Percentiles rank a stretch among this genome's conserved stretches.
These are phyloP conservation scores for Rhinoderma darwinii DNA, from an alignment of 2,113 vertebrate genomes.

Conservation along the genomic window DNA sequence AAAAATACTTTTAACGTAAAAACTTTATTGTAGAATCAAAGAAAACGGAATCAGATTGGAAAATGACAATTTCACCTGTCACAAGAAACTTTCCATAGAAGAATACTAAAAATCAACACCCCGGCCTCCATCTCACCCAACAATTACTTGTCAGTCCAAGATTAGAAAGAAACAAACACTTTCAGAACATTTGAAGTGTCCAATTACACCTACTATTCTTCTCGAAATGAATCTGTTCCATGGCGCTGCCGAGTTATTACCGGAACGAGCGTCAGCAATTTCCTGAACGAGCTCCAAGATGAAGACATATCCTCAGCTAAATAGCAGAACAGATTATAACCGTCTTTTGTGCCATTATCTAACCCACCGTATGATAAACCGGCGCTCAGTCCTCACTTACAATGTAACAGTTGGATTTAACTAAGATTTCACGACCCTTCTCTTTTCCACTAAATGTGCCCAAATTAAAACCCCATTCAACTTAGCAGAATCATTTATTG, in stretches of 20 bases:
- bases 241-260: slow-evolving; percentile 22
- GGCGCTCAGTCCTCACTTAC: background rate
- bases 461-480: slow-evolving; percentile 35
- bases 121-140: background rate
- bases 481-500: slow-evolving; percentile 5
- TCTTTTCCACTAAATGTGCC: slow-evolving; percentile 9
- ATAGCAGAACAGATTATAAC: slow-evolving; percentile 42
- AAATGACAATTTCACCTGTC: background rate
- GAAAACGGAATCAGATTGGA: background rate
- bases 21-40: background rate
- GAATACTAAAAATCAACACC: background rate
- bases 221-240: slow-evolving; percentile 21
- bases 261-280: background rate
- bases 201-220: slow-evolving; percentile 43
- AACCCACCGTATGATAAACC: slow-evolving; percentile 20
- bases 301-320: slow-evolving; percentile 29
- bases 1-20: no score
- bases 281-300: slow-evolving; percentile 19
- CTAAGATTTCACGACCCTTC: slow-evolving; percentile 4
- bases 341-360: slow-evolving; percentile 30
- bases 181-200: slow-evolving; percentile 23
- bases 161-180: slow-evolving; percentile 32
- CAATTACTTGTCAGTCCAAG: background rate
- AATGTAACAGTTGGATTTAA: slow-evolving; percentile 35
- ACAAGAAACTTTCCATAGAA: background rate